Conservation (phyloP, 2,888 invertebrate genomes). For the Stenodera caucasica region DNA sequence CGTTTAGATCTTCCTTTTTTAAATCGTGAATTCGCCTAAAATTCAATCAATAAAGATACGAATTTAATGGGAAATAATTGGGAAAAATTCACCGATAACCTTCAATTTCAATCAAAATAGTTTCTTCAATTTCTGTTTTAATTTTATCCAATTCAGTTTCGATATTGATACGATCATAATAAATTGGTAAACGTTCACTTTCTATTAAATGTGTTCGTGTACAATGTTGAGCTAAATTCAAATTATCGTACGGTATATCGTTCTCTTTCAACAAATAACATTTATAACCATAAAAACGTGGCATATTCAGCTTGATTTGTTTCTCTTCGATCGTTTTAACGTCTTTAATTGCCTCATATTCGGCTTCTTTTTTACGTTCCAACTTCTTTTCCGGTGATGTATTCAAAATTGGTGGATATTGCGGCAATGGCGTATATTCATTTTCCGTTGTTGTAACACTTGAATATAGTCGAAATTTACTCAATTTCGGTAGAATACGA, state of each 20-base stretch:
- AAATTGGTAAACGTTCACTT: conserved; percentile 62
- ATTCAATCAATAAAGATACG: conserved; percentile 17
- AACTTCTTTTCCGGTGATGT: conserved; percentile 58
- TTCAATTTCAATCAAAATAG: conserved; percentile 64
- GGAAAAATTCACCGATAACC: conserved; percentile 58
- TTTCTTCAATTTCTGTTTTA: conserved; percentile 65
- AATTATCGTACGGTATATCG: conserved; percentile 66
- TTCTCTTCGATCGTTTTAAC: conserved; percentile 82
- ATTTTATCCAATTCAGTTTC: conserved; percentile 57
- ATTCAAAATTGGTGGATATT: conserved; percentile 69
- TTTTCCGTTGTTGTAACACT: conserved; percentile 36
- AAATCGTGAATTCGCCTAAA: conserved; percentile 47
- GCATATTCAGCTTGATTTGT: conserved; percentile 79
- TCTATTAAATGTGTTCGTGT: conserved; percentile 76
- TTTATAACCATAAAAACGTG: conserved; percentile 77
- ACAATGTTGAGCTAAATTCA: conserved; percentile 71
- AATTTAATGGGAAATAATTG: too few relatives aligned
- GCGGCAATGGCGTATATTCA: conserved; percentile 51
- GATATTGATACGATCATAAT: conserved; percentile 57
- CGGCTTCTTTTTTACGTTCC: conserved; percentile 53
- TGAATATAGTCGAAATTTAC: not conserved
- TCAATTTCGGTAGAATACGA: not conserved
- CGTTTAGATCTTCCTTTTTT: conserved; percentile 42
- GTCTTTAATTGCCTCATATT: conserved; percentile 64
- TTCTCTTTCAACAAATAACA: conserved; percentile 65